Percentiles rank a stretch among this genome's conserved stretches.
Conservation (phyloP, 2,113 vertebrate species). For the Mobula hypostoma region DNA sequence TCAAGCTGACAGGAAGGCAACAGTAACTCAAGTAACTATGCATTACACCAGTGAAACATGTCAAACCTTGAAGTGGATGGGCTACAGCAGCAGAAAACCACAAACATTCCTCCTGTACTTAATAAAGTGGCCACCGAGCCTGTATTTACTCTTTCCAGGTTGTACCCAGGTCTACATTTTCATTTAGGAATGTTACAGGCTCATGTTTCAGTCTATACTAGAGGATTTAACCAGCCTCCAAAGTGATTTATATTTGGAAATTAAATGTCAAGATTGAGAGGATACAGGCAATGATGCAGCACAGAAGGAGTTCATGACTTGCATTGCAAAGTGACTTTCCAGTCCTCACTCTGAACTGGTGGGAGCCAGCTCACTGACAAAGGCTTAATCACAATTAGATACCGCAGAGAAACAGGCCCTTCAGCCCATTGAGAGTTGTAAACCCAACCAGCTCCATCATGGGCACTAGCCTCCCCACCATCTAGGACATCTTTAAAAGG, state of each 20-base stretch:
- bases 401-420: not conserved
- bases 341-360: not conserved
- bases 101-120: too few relatives aligned
- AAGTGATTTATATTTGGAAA: slow-evolving; percentile 31
- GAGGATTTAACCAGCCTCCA: slow-evolving; percentile 22
- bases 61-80: too few relatives aligned
- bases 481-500: too few relatives aligned
- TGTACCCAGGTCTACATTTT: not conserved
- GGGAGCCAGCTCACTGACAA: not conserved
- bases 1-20: too few relatives aligned
- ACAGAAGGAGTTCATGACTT: not conserved
- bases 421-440: not conserved
- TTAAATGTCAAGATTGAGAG: slow-evolving; percentile 33
- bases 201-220: slow-evolving; percentile 7
- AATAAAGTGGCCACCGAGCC: too few relatives aligned
- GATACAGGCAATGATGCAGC: not conserved
- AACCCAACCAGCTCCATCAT: too few relatives aligned
- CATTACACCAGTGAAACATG: too few relatives aligned
- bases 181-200: slow-evolving; percentile 1
- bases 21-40: too few relatives aligned
- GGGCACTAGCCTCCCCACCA: too few relatives aligned
- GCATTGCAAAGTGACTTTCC: not conserved
- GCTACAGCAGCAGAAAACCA: too few relatives aligned
- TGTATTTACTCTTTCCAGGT: slow-evolving; percentile 10
- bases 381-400: not conserved